Conservation (phyloP, 53 echinoderm and acorn worm species). For the Astropecten irregularis region DNA sequence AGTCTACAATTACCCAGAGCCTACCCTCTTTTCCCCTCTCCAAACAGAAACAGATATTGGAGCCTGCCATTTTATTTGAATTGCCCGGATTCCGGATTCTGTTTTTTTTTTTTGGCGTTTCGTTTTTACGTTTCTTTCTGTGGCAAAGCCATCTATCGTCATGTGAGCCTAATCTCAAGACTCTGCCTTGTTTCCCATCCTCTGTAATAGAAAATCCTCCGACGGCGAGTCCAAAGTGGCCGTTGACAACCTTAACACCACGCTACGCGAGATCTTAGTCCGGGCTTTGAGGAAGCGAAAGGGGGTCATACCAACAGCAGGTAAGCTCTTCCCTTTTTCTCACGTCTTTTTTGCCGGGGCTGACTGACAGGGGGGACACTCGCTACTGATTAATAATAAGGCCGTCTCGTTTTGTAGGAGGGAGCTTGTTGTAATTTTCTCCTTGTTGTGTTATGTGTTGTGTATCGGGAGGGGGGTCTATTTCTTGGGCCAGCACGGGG, state of each 20-base stretch:
- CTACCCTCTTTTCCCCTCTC: not conserved
- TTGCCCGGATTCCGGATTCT: no score
- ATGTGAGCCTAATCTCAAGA: constrained; percentile 15
- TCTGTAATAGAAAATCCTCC: constrained; percentile 81
- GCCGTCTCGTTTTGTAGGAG: not conserved
- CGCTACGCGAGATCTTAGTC: constrained; percentile 84
- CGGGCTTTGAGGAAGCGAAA: constrained; percentile 87
- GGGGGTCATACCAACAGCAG: constrained; percentile 91
- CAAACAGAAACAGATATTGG: not conserved
- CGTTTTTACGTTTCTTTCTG: no score
- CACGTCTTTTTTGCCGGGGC: not conserved
- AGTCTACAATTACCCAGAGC: not conserved
- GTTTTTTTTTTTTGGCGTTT: no score
- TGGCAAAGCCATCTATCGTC: constrained; percentile 30
- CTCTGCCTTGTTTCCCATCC: constrained; percentile 49
- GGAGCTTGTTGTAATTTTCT: not conserved
- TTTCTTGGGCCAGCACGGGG: not conserved
- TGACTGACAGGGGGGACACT: not conserved
- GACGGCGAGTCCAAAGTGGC: constrained; percentile 97
- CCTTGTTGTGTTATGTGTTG: not conserved
- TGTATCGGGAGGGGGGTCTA: not conserved
- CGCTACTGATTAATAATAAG: not conserved
- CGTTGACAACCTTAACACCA: constrained; percentile 79
- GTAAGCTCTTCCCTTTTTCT: constrained; percentile 35
- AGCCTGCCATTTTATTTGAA: not conserved